Evolutionary conservation across 2,797 vertebrate genomes (phyloP).

Genomic region (Thripadectes ignobilis): DNA sequence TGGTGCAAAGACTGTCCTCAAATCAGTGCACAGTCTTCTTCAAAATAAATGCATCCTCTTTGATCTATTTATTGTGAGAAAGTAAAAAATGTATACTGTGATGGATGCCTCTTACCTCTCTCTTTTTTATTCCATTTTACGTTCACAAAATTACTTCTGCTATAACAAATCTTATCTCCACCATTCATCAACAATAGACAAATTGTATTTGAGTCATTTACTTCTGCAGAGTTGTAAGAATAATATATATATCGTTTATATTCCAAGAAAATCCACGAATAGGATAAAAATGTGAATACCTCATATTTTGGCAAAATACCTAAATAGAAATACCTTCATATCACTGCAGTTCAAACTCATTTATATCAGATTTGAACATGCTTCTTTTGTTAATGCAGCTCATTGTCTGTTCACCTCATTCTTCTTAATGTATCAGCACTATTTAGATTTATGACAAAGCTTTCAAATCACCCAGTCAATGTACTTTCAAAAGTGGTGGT

Average conservation of each 20-base stretch:
- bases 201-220: not conserved
- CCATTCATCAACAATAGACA: not conserved
- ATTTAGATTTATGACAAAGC: constrained; percentile 7
- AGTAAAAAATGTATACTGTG: not conserved
- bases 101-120: not conserved
- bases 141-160: not conserved
- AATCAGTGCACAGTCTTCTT: not conserved
- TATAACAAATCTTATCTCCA: not conserved
- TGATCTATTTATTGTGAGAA: not conserved
- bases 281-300: not conserved
- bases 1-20: not conserved
- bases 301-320: not conserved
- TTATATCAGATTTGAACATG: not conserved
- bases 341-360: not conserved
- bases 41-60: not conserved
- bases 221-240: not conserved
- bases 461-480: constrained; percentile 13
- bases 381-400: constrained; percentile 4
- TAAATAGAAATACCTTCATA: not conserved
- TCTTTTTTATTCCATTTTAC: not conserved
- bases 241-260: not conserved
- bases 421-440: not conserved
- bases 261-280: not conserved
- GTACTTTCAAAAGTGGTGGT: constrained; percentile 17
- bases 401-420: not conserved